phyloP scores from a whole-genome alignment of 2,797 vertebrate genomes.

The Sandelia bainsii region DNA sequence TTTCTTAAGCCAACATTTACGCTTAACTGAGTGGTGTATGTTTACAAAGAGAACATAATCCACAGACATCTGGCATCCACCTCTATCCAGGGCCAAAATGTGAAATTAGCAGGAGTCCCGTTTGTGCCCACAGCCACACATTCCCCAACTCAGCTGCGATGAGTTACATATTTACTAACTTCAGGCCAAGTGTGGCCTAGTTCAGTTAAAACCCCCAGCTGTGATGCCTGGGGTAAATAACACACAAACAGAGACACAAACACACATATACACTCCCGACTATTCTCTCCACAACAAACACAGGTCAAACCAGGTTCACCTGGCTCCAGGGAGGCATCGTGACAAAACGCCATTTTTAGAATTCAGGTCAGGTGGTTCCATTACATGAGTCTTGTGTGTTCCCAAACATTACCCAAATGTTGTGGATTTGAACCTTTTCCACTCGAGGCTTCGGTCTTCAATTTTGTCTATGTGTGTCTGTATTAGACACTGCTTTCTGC shows the following conservation, averaged over 20 bases:
- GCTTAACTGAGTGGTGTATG: background rate
- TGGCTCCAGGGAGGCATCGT: conserved; percentile 2
- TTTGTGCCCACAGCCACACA: conserved; percentile 14
- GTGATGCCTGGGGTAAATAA: conserved; percentile 33
- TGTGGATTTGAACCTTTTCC: background rate
- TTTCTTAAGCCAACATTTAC: background rate
- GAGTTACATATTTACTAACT: conserved; percentile 54
- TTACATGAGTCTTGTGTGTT: too few relatives aligned
- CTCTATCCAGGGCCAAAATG: conserved; percentile 1
- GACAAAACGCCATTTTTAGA: conserved; percentile 1
- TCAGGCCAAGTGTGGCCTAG: conserved; percentile 49
- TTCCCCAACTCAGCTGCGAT: conserved; percentile 35
- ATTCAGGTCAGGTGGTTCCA: background rate
- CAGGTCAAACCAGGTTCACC: conserved; percentile 27
- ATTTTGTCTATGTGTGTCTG: background rate
- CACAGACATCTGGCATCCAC: conserved; percentile 8
- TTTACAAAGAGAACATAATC: conserved; percentile 5
- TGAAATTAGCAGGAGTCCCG: conserved; percentile 22
- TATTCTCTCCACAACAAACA: conserved; percentile 14
- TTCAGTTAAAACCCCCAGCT: conserved; percentile 42
- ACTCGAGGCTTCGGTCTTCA: background rate
- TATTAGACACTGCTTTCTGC: background rate
- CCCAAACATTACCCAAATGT: too few relatives aligned
- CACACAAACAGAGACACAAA: too few relatives aligned
- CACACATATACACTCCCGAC: background rate